Conservation (phyloP, 2,888 invertebrate genomes). For the Caenorhabditis becei region DNA sequence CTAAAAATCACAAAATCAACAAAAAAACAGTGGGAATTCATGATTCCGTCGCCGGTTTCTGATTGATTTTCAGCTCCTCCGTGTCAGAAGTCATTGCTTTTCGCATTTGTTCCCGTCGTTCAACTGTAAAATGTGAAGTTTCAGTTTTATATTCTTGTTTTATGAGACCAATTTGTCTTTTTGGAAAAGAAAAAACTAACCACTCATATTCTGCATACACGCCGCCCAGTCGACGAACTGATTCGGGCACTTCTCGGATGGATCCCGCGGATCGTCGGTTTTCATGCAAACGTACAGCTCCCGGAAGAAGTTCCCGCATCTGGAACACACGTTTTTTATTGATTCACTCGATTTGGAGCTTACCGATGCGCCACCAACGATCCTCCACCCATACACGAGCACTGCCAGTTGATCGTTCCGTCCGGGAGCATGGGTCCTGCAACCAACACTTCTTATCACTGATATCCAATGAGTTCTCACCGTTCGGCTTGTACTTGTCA, state of each 20-base stretch:
- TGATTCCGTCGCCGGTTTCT: background rate
- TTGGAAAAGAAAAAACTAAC: slow-evolving; percentile 23
- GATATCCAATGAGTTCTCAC: background rate
- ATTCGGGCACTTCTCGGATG: slow-evolving; percentile 63
- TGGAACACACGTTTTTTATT: slow-evolving; percentile 28
- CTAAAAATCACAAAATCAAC: slow-evolving; percentile 4
- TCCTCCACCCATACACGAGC: slow-evolving; percentile 70
- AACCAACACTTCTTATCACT: slow-evolving; percentile 6
- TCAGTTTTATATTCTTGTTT: no score
- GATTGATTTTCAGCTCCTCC: slow-evolving; percentile 28
- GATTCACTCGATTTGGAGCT: background rate
- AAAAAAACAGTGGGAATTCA: slow-evolving; percentile 13
- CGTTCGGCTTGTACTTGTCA: slow-evolving; percentile 35
- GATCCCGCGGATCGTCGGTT: slow-evolving; percentile 60
- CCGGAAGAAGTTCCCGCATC: slow-evolving; percentile 67
- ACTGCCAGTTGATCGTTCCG: slow-evolving; percentile 70
- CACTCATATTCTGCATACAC: slow-evolving; percentile 71
- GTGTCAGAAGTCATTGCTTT: slow-evolving; percentile 54
- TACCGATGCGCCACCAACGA: slow-evolving; percentile 66
- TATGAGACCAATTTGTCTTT: background rate
- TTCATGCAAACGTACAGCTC: slow-evolving; percentile 68
- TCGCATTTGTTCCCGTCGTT: slow-evolving; percentile 64
- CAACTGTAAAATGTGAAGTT: slow-evolving; percentile 51
- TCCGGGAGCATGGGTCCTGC: slow-evolving; percentile 65
- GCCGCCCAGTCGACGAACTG: slow-evolving; percentile 70